These are phyloP conservation scores for Macaria liturata DNA, from an alignment of 2,888 invertebrate species.

Conservation along the genomic window DNA sequence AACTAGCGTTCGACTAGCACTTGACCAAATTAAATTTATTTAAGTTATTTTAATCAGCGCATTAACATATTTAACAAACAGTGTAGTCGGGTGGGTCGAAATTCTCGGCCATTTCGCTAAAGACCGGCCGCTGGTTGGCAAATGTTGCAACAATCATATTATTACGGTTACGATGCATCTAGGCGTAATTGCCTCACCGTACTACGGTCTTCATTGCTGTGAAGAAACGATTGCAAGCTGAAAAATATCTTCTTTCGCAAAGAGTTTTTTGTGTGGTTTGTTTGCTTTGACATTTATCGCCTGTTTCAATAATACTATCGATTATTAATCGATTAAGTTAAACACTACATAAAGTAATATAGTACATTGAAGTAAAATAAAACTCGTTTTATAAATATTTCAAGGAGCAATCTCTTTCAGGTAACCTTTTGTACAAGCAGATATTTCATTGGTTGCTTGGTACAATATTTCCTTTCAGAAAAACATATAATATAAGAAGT, in stretches of 20 bases:
- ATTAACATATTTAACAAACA: neutral
- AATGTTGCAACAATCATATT: slow-evolving; percentile 22
- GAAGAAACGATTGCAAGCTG: slow-evolving; percentile 16
- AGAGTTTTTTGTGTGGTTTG: neutral
- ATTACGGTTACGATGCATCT: slow-evolving; percentile 23
- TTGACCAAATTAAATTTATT: neutral
- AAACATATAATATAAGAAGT: no score
- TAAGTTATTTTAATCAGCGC: slow-evolving; percentile 21
- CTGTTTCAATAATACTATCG: no score
- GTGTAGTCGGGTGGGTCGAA: slow-evolving; percentile 22
- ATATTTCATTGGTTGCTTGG: no score
- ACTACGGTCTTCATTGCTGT: slow-evolving; percentile 13
- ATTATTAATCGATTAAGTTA: no score
- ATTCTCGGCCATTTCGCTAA: slow-evolving; percentile 17
- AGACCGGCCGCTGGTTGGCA: slow-evolving; percentile 28
- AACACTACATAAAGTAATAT: no score
- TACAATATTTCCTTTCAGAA: no score
- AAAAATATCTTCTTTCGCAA: slow-evolving; percentile 23
- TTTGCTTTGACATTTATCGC: no score
- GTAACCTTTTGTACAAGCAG: no score
- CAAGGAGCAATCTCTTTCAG: no score
- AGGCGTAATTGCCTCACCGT: slow-evolving; percentile 18
- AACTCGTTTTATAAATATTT: no score
- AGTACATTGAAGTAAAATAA: no score
- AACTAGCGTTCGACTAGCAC: no score